These are phyloP conservation scores for Cremastinae sp. DNA, from an alignment of 2,888 invertebrate genomes.

Conservation along the genomic window DNA sequence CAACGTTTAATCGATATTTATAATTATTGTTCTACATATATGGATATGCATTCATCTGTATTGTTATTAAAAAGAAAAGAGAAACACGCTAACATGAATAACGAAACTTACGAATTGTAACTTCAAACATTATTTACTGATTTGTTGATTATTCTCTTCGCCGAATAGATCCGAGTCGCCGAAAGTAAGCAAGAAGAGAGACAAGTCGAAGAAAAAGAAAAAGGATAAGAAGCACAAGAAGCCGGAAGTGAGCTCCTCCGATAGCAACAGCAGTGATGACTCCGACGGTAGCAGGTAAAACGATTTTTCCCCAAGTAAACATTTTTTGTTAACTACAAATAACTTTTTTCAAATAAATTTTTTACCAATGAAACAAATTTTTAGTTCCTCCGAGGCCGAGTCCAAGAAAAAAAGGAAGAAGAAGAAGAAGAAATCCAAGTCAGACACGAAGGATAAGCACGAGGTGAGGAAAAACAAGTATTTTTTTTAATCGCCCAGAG, in stretches of 20 bases:
- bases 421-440: conserved; percentile 90
- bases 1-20: conserved; percentile 70
- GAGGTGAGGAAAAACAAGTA: conserved; percentile 66
- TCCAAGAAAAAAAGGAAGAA: conserved; percentile 88
- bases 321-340: too few species aligned
- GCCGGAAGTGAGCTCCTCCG: conserved; percentile 74
- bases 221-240: conserved; percentile 79
- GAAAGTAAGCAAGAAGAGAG: conserved; percentile 77
- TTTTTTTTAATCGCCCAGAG: conserved; percentile 32
- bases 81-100: conserved; percentile 15
- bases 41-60: conserved; percentile 15
- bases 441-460: conserved; percentile 78
- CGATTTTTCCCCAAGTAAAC: neutral
- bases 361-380: conserved; percentile 65
- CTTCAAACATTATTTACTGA: neutral
- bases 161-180: conserved; percentile 78
- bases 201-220: conserved; percentile 78
- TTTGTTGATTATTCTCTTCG: conserved; percentile 30
- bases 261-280: conserved; percentile 77
- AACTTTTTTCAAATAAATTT: neutral
- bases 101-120: conserved; percentile 11
- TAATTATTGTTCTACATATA: conserved; percentile 31
- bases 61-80: neutral
- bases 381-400: conserved; percentile 87
- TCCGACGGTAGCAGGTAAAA: conserved; percentile 78